Base-by-base conservation (phyloP, 2,888 invertebrate genomes). In the Helobdella robusta region DNA sequence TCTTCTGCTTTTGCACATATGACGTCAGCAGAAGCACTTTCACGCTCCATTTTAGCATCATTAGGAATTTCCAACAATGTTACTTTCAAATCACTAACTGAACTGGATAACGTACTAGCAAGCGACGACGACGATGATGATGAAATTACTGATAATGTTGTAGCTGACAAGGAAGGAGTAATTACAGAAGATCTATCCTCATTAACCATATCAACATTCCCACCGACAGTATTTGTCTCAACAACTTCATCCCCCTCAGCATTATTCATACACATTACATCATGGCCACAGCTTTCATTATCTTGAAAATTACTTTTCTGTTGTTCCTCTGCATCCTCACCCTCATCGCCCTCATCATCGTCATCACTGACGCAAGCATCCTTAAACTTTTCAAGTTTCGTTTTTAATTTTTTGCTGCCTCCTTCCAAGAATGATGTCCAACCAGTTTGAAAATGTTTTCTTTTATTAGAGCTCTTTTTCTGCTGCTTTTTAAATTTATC, bases 291-390 rank as follows among this genome's bases (percentile, higher is more conserved):
- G n/a, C n/a, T n/a, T n/a, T n/a, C n/a, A n/a, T n/a, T n/a, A n/a
- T n/a, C n/a, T n/a, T n/a, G n/a, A n/a, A n/a, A n/a, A n/a, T n/a
- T n/a, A 4, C 35, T 59, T 28, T 20, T 28, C 30, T 23, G 15
- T 6, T 36, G 23, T 20, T 59, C 36, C 23, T 40, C 40, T 18
- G 30, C 48, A 52, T 32, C 54, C 0, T 54, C 64, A 30, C 8
- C 20, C 6, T 40, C 32, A 18, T 59, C 59, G 8, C n/a, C 40
- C 54, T 20, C 15, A 18, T 28, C 44, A 18, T 20, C 30, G 11
- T 58, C 34, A 25, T 66, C 60, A 20, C 35, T 44, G 8, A 50
- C 60, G 18, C n/a, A 59, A 46, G 25, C 59, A n/a, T 60, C 46
- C 2, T 25, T 46, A 18, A 34, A 40, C 32, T 44, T 30, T 48